phyloP scores from a whole-genome alignment of 2,888 invertebrate genomes.

The Parnassius orleans region DNA sequence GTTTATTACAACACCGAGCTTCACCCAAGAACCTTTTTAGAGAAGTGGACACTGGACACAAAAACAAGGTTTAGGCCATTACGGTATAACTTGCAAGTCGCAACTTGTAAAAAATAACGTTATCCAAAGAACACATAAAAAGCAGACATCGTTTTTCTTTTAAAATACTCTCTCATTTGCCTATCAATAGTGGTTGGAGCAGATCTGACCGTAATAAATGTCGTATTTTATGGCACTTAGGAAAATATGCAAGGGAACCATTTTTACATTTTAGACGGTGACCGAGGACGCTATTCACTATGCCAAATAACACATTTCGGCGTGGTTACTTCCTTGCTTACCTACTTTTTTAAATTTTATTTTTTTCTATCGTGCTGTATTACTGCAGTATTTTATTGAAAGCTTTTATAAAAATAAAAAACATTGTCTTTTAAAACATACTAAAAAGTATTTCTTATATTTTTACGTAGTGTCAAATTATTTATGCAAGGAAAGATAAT shows the following conservation, averaged over 20 bases:
- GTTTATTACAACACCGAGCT: not conserved
- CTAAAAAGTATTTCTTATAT: no score
- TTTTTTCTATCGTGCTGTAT: slow-evolving; percentile 25
- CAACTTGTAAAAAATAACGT: slow-evolving; percentile 69
- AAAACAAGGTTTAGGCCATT: slow-evolving; percentile 52
- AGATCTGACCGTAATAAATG: slow-evolving; percentile 81
- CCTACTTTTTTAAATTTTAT: slow-evolving; percentile 50
- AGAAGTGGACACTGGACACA: slow-evolving; percentile 34
- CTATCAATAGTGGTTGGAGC: slow-evolving; percentile 81
- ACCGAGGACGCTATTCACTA: slow-evolving; percentile 72
- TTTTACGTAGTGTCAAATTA: no score
- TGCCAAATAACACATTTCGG: slow-evolving; percentile 67
- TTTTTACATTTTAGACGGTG: slow-evolving; percentile 77
- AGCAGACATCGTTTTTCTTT: slow-evolving; percentile 81
- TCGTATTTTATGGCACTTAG: slow-evolving; percentile 79
- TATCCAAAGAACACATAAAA: slow-evolving; percentile 78
- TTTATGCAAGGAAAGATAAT: no score
- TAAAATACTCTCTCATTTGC: slow-evolving; percentile 81
- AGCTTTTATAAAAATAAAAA: not conserved
- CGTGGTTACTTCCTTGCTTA: slow-evolving; percentile 65
- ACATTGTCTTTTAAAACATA: no score
- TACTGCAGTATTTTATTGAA: not conserved
- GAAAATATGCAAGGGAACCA: slow-evolving; percentile 80
- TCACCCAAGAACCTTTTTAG: not conserved
- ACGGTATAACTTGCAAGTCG: slow-evolving; percentile 57